phyloP scores from a whole-genome alignment of 2,113 vertebrate species.

The Ciconia boyciana region DNA sequence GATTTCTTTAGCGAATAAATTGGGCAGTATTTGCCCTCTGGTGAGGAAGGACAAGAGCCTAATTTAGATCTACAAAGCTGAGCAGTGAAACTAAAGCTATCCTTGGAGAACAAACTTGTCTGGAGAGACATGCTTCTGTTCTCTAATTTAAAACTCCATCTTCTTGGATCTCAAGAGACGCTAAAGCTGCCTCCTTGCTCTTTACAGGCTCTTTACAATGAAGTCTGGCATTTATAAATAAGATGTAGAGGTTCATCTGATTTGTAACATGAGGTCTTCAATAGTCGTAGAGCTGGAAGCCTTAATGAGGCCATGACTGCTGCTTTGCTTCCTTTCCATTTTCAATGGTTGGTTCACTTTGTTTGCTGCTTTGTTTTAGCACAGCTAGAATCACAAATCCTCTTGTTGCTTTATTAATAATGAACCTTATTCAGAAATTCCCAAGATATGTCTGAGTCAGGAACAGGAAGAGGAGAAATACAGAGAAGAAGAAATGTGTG shows the following conservation, averaged over 20 bases:
- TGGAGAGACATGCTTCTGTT: conserved; percentile 1
- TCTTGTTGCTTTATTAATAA: not conserved
- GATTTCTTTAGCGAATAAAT: not conserved
- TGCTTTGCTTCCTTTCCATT: not conserved
- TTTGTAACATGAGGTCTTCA: conserved; percentile 18
- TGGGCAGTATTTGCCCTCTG: conserved; percentile 51
- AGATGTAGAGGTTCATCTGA: not conserved
- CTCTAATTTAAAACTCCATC: conserved; percentile 44
- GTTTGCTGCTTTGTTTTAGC: not conserved
- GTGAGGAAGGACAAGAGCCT: conserved; percentile 45
- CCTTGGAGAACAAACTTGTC: conserved; percentile 53
- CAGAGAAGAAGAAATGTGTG: not conserved
- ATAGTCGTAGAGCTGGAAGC: not conserved
- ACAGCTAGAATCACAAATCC: not conserved
- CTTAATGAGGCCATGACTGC: not conserved
- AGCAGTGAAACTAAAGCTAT: conserved; percentile 57
- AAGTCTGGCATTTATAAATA: conserved; percentile 32
- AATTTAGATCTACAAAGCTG: conserved; percentile 58
- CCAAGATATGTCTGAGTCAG: not conserved
- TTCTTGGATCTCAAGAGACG: not conserved
- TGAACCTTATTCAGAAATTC: not conserved
- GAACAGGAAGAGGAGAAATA: not conserved
- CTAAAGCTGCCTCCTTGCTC: not conserved
- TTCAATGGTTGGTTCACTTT: not conserved
- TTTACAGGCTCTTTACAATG: not conserved